These are phyloP conservation scores for Lasius platythorax DNA, from an alignment of 2,888 invertebrate genomes.

Conservation along the genomic window DNA sequence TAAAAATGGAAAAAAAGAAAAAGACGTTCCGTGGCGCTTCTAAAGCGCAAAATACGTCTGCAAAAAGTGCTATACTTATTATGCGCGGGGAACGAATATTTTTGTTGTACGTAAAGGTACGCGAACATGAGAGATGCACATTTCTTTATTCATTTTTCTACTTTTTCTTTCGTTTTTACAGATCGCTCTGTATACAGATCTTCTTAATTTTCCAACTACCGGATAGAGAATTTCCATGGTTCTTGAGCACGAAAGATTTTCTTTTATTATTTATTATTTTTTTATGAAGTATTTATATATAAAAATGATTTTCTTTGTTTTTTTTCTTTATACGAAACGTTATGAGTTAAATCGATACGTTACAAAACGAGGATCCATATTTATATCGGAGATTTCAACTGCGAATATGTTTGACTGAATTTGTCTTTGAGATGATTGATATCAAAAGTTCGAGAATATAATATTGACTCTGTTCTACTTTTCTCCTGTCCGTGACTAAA, in stretches of 20 bases:
- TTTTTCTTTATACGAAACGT: not conserved
- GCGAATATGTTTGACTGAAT: not conserved
- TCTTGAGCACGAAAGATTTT: slow-evolving; percentile 20
- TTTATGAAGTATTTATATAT: not conserved
- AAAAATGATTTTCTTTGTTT: not conserved
- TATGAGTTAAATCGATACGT: not conserved
- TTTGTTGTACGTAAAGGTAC: slow-evolving; percentile 39
- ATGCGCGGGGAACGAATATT: slow-evolving; percentile 24
- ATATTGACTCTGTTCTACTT: slow-evolving; percentile 33
- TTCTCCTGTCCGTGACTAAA: slow-evolving; percentile 12
- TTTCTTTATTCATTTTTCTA: slow-evolving; percentile 33
- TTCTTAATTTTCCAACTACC: slow-evolving; percentile 8
- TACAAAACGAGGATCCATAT: slow-evolving; percentile 13
- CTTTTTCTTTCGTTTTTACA: slow-evolving; percentile 9
- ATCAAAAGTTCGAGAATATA: slow-evolving; percentile 23
- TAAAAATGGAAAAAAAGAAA: slow-evolving; percentile 48
- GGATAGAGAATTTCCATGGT: not conserved
- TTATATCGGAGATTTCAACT: slow-evolving; percentile 13
- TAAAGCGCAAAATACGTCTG: slow-evolving; percentile 36
- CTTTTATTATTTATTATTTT: slow-evolving; percentile 14
- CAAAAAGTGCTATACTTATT: slow-evolving; percentile 31
- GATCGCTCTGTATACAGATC: not conserved
- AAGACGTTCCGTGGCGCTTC: slow-evolving; percentile 36
- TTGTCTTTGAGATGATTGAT: slow-evolving; percentile 15
- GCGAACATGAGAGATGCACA: slow-evolving; percentile 36